Conservation (phyloP, 2,797 vertebrate genomes). For the Menidia menidia region DNA sequence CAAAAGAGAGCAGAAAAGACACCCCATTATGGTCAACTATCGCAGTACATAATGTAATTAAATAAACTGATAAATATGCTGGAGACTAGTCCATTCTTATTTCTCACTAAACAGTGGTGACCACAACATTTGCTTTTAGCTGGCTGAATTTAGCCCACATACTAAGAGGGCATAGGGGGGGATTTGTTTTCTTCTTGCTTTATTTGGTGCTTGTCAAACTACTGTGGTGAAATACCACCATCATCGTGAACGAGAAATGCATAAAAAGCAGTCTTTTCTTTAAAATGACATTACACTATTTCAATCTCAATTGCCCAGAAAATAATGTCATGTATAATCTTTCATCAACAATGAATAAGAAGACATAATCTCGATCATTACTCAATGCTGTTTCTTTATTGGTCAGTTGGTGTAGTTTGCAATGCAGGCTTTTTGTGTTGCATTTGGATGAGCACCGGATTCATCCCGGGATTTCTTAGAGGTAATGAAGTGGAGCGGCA, state of each 20-base stretch:
- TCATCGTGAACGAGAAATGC: neutral
- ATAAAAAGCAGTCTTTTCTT: neutral
- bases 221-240: neutral
- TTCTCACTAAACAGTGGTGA: no score
- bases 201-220: neutral
- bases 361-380: neutral
- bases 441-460: neutral
- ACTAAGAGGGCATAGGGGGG: neutral
- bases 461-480: no score
- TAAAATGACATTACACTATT: neutral
- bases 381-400: neutral
- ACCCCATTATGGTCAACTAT: no score
- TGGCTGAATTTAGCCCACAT: neutral
- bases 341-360: neutral
- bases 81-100: no score
- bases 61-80: no score
- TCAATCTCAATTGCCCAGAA: neutral
- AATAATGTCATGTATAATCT: neutral
- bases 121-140: no score
- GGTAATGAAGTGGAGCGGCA: neutral
- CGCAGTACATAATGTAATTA: no score
- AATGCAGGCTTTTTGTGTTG: no score
- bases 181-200: neutral
- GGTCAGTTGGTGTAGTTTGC: neutral
- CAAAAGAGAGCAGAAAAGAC: no score